Evolutionary conservation across 2,797 vertebrate genomes (phyloP), one percentile per base, ranked within the genome.

Genomic region (Schizopygopsis malacanthus): DNA sequence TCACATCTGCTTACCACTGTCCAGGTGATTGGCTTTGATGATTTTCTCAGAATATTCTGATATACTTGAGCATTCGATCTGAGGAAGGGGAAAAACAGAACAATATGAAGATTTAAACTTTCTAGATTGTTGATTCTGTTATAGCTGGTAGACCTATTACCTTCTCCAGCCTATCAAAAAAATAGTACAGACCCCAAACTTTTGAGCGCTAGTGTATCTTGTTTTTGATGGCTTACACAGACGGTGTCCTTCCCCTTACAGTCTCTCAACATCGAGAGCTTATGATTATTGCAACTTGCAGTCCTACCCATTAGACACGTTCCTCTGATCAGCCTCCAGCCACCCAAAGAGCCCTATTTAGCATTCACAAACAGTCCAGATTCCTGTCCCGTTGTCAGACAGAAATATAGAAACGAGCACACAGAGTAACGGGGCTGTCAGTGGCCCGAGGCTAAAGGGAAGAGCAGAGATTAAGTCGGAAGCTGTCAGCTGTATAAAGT

Each of bases 31-130:
- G 91, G 98, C 97, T 93, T 99, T 99, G 95, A 99, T 97, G 92
- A 99, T 99, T 95, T 97, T 98, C 95, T 99, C 98, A 0, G 98
- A 99, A 92, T 98, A 98, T 91, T 99, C 98, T 25, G 98, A 98
- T 95, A 99, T 99, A 89, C 98, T 99, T 95, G 98, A 99, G 80
- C 98, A 99, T 94, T 99, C 98, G 67, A 99, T 99, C 98, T 99
- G 93, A 83, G 88, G 9, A 87, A 83, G 2, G 4, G 73, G 12
- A 54, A 61, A 87, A 90, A 80, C 10, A 71, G 78, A 12, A 63
- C 39, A 37, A 41, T 52, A n/a, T 41, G 15, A n/a, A 76, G 63
- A 67, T 70, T 0, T 47, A 43, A 79, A 61, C 15, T 4, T 45
- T n/a, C 25, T 22, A 28, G 18, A 37, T 54, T 47, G 15, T 28